Percentiles rank a stretch among this genome's conserved stretches.
Conservation (phyloP, 2,797 vertebrate genomes). For the Emydoidea blandingii region DNA sequence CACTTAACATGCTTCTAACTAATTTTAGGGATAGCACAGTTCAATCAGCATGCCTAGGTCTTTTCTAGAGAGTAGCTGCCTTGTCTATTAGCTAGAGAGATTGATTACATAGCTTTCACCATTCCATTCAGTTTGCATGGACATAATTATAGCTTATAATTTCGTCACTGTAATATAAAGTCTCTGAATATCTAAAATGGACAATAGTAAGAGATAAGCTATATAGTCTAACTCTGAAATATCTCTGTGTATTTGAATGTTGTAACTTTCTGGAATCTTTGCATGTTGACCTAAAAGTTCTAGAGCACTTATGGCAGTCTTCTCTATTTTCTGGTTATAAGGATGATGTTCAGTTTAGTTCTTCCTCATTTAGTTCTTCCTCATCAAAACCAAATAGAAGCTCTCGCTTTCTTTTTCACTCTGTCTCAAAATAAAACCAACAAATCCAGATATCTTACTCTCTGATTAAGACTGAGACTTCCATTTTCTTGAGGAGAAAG, state of each 20-base stretch:
- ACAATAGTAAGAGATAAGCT: conserved; percentile 71
- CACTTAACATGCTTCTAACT: neutral
- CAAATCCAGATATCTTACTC: neutral
- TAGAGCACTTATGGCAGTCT: conserved; percentile 49
- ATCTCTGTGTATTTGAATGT: conserved; percentile 47
- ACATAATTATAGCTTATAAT: conserved; percentile 25
- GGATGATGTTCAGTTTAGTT: conserved; percentile 53
- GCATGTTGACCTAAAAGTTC: conserved; percentile 59
- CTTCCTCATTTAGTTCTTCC: neutral
- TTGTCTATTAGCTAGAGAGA: conserved; percentile 33
- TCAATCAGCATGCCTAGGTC: conserved; percentile 24
- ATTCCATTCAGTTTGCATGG: conserved; percentile 65
- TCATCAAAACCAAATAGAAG: conserved; percentile 35
- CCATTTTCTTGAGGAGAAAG: conserved; percentile 1
- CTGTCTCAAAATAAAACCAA: neutral
- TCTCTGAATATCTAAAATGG: conserved; percentile 7
- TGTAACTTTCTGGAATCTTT: conserved; percentile 36
- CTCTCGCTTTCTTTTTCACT: neutral
- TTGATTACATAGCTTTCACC: conserved; percentile 58
- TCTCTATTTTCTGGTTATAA: conserved; percentile 48
- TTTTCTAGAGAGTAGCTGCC: neutral
- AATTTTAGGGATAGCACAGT: neutral
- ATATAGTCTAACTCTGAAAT: neutral
- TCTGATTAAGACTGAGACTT: neutral
- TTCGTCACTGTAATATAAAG: conserved; percentile 1